Percentiles rank a stretch among this genome's conserved stretches.
Evolutionary conservation across 2,888 invertebrate genomes (phyloP).

Genomic region (Tipula vernalis): DNA sequence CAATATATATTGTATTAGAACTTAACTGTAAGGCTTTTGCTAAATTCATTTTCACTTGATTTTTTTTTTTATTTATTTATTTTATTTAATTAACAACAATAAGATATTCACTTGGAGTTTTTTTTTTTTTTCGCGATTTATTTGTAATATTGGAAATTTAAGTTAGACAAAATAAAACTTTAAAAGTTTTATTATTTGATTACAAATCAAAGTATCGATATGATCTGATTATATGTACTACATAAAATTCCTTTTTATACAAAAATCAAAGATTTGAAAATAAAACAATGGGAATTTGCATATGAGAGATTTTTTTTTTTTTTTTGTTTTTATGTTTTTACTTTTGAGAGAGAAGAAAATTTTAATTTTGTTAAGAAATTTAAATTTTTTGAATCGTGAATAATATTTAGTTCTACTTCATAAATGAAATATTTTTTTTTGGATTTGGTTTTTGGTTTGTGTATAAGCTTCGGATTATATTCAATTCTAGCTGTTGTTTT

Average conservation of each 20-base stretch:
- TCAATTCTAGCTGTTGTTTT: neutral
- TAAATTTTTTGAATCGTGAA: neutral
- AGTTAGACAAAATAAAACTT: neutral
- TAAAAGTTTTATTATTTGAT: neutral
- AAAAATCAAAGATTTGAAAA: neutral
- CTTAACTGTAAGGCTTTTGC: conserved; percentile 16
- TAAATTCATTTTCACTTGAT: conserved; percentile 8
- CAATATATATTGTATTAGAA: conserved; percentile 19
- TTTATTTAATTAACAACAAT: neutral
- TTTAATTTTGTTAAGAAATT: neutral
- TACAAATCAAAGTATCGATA: neutral
- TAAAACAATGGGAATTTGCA: neutral
- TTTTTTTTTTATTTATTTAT: neutral
- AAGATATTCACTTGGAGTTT: neutral
- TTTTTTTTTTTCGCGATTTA: neutral
- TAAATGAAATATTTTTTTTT: neutral
- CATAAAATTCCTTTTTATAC: conserved; percentile 5
- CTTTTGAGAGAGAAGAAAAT: neutral
- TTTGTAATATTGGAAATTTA: neutral
- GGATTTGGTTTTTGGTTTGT: neutral
- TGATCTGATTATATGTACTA: conserved; percentile 4
- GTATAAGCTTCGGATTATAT: neutral
- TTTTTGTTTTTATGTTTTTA: neutral
- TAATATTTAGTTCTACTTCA: neutral
- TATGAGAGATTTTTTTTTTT: neutral